These are phyloP conservation scores for Dipodomys merriami DNA, from an alignment of 2,113 vertebrate genomes.

Conservation along the genomic window DNA sequence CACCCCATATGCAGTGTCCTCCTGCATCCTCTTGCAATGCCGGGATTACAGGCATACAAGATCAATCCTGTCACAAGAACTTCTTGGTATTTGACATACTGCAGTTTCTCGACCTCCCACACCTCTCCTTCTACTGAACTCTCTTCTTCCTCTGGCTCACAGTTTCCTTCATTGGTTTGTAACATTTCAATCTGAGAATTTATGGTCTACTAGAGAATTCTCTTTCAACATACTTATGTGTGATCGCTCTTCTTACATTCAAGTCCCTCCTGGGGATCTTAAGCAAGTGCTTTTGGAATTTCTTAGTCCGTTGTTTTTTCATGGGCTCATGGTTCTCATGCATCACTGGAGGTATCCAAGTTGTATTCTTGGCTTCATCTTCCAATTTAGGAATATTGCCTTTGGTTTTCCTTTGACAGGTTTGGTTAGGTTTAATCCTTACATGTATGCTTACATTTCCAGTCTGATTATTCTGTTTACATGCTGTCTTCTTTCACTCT, in stretches of 20 bases:
- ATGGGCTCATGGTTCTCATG: background rate
- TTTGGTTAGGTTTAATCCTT: background rate
- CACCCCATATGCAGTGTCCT: too few species aligned
- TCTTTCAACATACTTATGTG: background rate
- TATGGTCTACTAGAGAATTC: background rate
- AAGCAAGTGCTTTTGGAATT: background rate
- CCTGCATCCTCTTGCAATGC: too few species aligned
- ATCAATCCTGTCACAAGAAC: background rate
- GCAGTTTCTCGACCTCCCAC: background rate
- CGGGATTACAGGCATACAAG: too few species aligned
- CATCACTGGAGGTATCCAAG: background rate
- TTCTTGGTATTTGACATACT: background rate
- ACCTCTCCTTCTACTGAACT: too few species aligned
- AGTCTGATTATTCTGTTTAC: conserved; percentile 16
- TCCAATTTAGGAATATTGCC: conserved; percentile 2
- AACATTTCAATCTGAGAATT: conserved; percentile 5
- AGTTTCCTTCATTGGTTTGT: background rate
- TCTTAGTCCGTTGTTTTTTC: background rate
- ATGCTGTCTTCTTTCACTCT: background rate
- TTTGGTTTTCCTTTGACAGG: conserved; percentile 17
- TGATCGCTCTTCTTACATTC: too few species aligned
- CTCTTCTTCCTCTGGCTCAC: background rate
- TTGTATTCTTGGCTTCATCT: background rate
- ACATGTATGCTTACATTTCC: background rate
- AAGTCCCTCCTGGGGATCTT: too few species aligned